Percentiles rank a stretch among this genome's conserved stretches.
Evolutionary conservation across 2,113 vertebrate species (phyloP).

Genomic region (Laticauda laticaudata): DNA sequence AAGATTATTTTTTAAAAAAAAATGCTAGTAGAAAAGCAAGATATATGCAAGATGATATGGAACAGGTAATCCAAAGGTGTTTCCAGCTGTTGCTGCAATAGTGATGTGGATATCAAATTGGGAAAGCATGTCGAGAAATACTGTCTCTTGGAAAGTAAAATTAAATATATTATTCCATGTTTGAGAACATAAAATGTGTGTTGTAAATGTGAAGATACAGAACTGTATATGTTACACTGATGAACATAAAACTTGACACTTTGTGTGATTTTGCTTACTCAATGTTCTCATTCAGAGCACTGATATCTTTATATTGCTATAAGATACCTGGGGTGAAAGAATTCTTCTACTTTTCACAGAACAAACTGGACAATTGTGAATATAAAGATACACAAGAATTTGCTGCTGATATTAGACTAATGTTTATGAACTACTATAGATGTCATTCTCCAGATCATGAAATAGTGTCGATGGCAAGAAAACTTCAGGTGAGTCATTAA

Average conservation of each 20-base stretch:
- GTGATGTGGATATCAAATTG: too few species aligned
- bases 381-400: constrained; percentile 83
- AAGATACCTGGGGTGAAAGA: background rate
- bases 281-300: background rate
- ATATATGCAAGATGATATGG: background rate
- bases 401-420: constrained; percentile 85
- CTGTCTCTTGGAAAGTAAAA: background rate
- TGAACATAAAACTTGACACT: too few species aligned
- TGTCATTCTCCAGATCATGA: constrained; percentile 82
- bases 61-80: background rate
- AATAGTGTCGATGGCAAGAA: constrained; percentile 85
- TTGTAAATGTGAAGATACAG: background rate
- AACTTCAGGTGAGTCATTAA: constrained; percentile 79
- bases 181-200: background rate
- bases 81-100: background rate
- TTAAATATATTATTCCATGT: background rate
- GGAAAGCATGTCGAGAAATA: background rate
- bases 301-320: background rate
- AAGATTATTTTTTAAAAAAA: background rate
- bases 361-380: constrained; percentile 82
- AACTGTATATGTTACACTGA: background rate
- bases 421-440: constrained; percentile 91
- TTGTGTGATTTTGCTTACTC: background rate
- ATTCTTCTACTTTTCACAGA: constrained; percentile 61
- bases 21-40: too few species aligned